These are phyloP conservation scores for Pomacea maculata DNA, from an alignment of 1,140 invertebrate genomes.

Conservation along the genomic window DNA sequence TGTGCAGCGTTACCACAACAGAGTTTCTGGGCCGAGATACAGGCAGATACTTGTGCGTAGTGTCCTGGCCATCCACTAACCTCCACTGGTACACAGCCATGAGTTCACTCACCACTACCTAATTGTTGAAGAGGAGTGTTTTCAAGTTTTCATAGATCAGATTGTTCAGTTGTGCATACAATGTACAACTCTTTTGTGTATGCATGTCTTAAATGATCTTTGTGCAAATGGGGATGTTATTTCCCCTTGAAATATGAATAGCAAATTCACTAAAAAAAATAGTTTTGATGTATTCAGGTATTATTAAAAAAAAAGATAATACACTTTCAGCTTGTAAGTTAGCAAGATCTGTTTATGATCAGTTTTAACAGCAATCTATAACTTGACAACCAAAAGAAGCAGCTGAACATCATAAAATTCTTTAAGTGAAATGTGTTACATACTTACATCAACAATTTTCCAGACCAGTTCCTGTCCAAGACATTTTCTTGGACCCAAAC, in stretches of 20 bases:
- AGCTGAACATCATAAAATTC: not conserved
- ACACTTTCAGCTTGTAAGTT: not conserved
- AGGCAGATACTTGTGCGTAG: constrained; percentile 49
- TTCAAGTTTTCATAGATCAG: not conserved
- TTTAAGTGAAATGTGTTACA: not conserved
- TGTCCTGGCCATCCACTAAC: constrained; percentile 37
- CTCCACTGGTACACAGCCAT: constrained; percentile 33
- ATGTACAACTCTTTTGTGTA: not conserved
- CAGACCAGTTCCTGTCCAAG: constrained; percentile 46
- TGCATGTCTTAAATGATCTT: not conserved
- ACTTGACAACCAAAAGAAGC: not conserved
- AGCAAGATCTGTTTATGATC: not conserved
- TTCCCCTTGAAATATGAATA: too few relatives aligned
- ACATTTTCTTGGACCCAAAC: constrained; percentile 43
- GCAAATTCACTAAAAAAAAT: not conserved
- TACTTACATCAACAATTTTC: constrained; percentile 47
- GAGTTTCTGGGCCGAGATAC: constrained; percentile 44
- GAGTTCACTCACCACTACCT: constrained; percentile 41
- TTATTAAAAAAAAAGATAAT: not conserved
- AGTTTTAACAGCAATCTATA: not conserved
- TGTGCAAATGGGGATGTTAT: not conserved
- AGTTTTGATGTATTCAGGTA: too few relatives aligned
- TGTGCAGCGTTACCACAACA: constrained; percentile 26
- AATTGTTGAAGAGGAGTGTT: constrained; percentile 16
- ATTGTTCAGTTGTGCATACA: not conserved